Evolutionary conservation across 2,888 invertebrate genomes (phyloP), one percentile per base, ranked within the genome.

Genomic region (Dasypolia templi): DNA sequence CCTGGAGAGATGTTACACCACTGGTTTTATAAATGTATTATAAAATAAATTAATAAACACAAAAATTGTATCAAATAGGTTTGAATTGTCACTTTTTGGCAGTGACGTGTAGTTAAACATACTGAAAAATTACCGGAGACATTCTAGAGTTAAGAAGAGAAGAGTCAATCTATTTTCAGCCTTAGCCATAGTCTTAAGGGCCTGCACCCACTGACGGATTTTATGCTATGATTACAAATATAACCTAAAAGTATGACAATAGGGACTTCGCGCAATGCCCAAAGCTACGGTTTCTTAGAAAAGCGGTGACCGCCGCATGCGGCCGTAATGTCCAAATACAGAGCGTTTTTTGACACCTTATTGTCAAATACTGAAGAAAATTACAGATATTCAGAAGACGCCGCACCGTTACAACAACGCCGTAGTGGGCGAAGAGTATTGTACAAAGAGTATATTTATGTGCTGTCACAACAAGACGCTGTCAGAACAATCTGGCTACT

Each of bases 1-100:
- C 71, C 71, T 32, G 26, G 6, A 62, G n/a, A 42, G 3, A n/a
- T 49, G 1, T 17, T 14, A 59, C 46, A 46, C 22, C 39, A 42
- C 19, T 32, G 12, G 22, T 69, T 58, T 39, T 14, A 46, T 26
- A 53, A 32, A 46, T 26, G n/a, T 44, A 51, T 46, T 58, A 39
- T 49, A 64, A 65, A 61, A 49, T 35, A 44, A 61, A 64, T 49
- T 67, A 65, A 14, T 49, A 61, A 26, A 58, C 9, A 53, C 14
- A 61, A 61, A 56, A 11, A 35, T 32, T 22, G 0, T 58, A 46
- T 59, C 39, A 46, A 59, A 77, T 46, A 56, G 4, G 4, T 32
- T 59, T 76, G 1, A 53, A 35, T 19, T 64, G 78, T 69, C 65
- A 78, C 19, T 29, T 22, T 49, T 17, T 82, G 65, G 49, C 82